Evolutionary conservation across 2,888 invertebrate species (phyloP).

Genomic region (Linyphia triangularis): DNA sequence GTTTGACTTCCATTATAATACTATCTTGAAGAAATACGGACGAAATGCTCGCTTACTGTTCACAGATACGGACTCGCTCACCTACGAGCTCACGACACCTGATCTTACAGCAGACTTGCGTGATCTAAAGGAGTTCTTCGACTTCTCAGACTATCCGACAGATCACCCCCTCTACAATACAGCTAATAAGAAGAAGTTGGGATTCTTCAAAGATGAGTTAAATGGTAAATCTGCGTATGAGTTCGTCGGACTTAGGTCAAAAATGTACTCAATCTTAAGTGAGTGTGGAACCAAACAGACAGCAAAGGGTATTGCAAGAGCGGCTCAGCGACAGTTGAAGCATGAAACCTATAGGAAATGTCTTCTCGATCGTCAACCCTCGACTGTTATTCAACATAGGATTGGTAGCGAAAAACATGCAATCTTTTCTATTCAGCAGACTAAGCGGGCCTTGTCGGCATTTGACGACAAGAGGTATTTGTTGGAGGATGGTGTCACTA

Average conservation of each 20-base stretch:
- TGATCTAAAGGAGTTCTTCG: background rate
- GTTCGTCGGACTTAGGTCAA: background rate
- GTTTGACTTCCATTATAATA: constrained; percentile 6
- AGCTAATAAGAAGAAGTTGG: background rate
- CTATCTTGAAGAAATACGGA: background rate
- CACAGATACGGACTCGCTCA: constrained; percentile 11
- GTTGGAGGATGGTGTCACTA: too few relatives aligned
- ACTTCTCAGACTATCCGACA: background rate
- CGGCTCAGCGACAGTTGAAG: too few relatives aligned
- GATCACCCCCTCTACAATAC: background rate
- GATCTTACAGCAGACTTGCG: background rate
- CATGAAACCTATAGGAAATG: too few relatives aligned
- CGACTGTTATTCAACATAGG: too few relatives aligned
- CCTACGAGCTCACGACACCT: background rate
- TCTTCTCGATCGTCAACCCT: too few relatives aligned
- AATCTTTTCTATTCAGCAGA: too few relatives aligned
- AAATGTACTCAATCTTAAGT: background rate
- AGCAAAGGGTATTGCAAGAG: background rate
- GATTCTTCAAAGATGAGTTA: background rate
- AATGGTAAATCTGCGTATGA: background rate
- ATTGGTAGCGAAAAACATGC: too few relatives aligned
- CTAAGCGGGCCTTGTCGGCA: too few relatives aligned
- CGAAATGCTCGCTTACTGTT: background rate
- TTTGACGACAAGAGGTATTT: too few relatives aligned
- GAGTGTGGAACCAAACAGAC: background rate